phyloP scores from a whole-genome alignment of 2,113 vertebrate genomes.

The Lampris incognitus region DNA sequence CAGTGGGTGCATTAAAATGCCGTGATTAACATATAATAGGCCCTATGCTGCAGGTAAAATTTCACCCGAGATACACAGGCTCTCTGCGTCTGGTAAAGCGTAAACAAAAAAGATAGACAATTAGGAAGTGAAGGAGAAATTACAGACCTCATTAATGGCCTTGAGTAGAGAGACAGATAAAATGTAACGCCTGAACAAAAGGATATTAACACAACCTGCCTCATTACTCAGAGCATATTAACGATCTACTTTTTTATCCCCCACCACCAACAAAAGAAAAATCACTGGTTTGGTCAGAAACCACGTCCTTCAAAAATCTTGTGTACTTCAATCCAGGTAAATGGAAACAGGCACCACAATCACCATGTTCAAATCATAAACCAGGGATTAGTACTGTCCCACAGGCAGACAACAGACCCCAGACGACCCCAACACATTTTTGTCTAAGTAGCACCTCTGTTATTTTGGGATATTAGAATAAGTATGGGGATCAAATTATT shows the following conservation, averaged over 20 bases:
- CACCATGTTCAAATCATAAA: constrained; percentile 21
- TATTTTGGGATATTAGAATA: constrained; percentile 18
- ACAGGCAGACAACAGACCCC: constrained; percentile 15
- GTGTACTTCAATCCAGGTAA: background rate
- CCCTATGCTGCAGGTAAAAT: constrained; percentile 48
- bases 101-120: constrained; percentile 68
- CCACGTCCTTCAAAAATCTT: constrained; percentile 16
- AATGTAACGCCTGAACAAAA: constrained; percentile 60
- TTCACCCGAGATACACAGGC: constrained; percentile 45
- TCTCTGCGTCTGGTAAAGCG: constrained; percentile 63
- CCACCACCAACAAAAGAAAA: constrained; percentile 31
- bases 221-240: constrained; percentile 68
- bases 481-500: background rate
- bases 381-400: constrained; percentile 5
- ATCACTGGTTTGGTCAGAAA: constrained; percentile 24
- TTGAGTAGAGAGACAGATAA: constrained; percentile 58
- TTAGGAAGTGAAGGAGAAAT: constrained; percentile 66
- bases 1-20: constrained; percentile 66
- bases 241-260: background rate
- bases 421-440: background rate
- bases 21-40: constrained; percentile 54
- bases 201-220: constrained; percentile 62
- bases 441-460: background rate
- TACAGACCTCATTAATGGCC: constrained; percentile 56
- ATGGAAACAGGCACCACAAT: background rate